Base-by-base conservation (phyloP, 2,113 vertebrate genomes). In the Pelobates fuscus region DNA sequence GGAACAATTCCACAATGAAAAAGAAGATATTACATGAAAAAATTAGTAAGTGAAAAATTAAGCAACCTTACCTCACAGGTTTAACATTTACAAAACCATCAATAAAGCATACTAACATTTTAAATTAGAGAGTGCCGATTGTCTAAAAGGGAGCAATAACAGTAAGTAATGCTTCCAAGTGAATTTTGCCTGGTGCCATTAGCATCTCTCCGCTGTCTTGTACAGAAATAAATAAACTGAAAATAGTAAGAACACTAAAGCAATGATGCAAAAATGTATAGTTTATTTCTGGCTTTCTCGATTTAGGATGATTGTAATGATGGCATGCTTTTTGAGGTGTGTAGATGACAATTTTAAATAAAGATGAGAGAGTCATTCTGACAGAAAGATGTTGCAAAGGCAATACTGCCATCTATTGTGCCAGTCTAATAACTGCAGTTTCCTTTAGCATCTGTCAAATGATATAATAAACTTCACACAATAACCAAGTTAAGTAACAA, bases 371-470 rank as follows among this genome's bases (percentile, higher is more conserved):
- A 55, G 21, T 3, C 44, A 14, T 49, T 37, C 10, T 37, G 32
- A 15, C 14, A 17, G 44, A 14, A 1, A 14, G 3, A 49, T 1
- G 3, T 49, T 49, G 10, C 44, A 18, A 21, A 21, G 27, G n/a
- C 70, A 72, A 63, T 54, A 52, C 59, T 63, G 41, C 70, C 59
- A 32, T 27, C 70, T 54, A 64, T 43, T 72, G 70, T 26, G 67
- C 10, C 5, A 37, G 5, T 37, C 5, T 6, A 10, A 10, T 37
- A 37, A 37, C 18, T 49, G 18, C 44, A 49, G 44, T n/a, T n/a
- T n/a, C n/a, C n/a, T n/a, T n/a, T n/a, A n/a, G 18, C 32, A 37
- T 37, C 32, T 37, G 32, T 10, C 32, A 5, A 37, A 10, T 37
- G 5, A 37, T 10, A 37, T 37, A 10, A 37, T 37, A 37, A 37